Conservation (phyloP, 2,113 vertebrate species). For the Malurus elegans region DNA sequence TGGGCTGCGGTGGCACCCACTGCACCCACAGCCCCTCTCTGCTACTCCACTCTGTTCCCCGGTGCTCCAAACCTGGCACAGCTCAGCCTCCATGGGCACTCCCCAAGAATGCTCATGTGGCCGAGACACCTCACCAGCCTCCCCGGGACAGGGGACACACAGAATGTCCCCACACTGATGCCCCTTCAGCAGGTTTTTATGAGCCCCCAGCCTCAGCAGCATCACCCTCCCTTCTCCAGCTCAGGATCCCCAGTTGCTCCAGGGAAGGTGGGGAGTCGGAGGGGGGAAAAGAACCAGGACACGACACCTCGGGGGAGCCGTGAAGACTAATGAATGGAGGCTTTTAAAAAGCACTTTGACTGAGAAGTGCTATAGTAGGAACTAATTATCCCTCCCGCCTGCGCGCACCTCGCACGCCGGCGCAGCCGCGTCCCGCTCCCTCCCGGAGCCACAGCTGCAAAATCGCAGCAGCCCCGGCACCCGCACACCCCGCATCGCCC, state of each 20-base stretch:
- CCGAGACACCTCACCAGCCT: background rate
- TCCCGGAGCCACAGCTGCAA: background rate
- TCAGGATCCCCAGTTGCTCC: background rate
- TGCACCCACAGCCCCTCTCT: background rate
- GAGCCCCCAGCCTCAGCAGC: background rate
- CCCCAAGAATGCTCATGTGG: background rate
- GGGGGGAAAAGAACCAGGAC: slow-evolving; percentile 30
- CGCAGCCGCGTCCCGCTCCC: background rate
- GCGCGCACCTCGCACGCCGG: background rate
- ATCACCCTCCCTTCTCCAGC: background rate
- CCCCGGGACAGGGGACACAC: accelerated
- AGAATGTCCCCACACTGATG: background rate
- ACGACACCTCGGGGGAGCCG: slow-evolving; percentile 18
- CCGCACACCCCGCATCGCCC: background rate
- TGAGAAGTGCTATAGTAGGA: slow-evolving; percentile 35
- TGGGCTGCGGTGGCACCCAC: accelerated
- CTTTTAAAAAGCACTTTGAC: slow-evolving; percentile 51
- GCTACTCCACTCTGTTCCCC: background rate
- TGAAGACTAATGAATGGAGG: slow-evolving; percentile 39
- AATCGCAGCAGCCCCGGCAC: background rate
- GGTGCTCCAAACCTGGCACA: background rate
- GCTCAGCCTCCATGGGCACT: background rate
- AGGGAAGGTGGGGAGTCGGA: background rate
- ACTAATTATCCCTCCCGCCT: slow-evolving; percentile 37
- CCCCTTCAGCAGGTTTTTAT: accelerated